phyloP scores from a whole-genome alignment of 2,888 invertebrate genomes.

The Stenurella melanura region DNA sequence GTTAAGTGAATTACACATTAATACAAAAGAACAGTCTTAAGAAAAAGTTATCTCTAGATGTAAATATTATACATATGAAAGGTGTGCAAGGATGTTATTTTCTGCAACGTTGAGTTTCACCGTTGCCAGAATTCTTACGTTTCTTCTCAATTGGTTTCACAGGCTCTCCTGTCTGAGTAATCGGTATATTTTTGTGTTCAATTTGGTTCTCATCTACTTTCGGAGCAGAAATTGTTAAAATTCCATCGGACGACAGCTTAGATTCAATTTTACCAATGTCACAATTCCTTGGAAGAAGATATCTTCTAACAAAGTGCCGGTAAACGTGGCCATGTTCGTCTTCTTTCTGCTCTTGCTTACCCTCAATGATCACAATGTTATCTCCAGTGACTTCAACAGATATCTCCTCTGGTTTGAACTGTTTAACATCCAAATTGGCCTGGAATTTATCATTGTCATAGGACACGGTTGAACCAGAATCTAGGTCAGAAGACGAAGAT shows the following conservation, averaged over 20 bases:
- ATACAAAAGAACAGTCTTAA: no score
- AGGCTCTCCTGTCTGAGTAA: constrained; percentile 14
- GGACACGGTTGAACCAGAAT: constrained; percentile 7
- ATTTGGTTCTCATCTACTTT: neutral
- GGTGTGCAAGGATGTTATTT: neutral
- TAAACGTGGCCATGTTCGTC: constrained; percentile 29
- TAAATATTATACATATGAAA: no score
- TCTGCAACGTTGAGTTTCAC: neutral
- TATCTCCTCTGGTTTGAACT: constrained; percentile 25
- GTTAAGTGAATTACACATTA: no score
- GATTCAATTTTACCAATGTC: constrained; percentile 12
- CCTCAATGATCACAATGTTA: constrained; percentile 12
- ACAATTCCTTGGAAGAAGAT: constrained; percentile 13
- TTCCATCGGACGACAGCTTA: constrained; percentile 23
- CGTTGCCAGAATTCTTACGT: neutral
- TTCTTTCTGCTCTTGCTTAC: constrained; percentile 18
- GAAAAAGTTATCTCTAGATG: no score
- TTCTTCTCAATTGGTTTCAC: constrained; percentile 5
- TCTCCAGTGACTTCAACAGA: constrained; percentile 12
- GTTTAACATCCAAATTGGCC: constrained; percentile 20
- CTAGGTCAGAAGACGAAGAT: neutral
- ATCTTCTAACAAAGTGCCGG: constrained; percentile 23
- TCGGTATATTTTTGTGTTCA: neutral
- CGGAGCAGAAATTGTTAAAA: constrained; percentile 14
- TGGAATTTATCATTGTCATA: constrained; percentile 8